Evolutionary conservation across 30 jellyfish, hydroid and myxozoan species (phyloP), one percentile per base, ranked within the genome.

Genomic region (Pelagia noctiluca): DNA sequence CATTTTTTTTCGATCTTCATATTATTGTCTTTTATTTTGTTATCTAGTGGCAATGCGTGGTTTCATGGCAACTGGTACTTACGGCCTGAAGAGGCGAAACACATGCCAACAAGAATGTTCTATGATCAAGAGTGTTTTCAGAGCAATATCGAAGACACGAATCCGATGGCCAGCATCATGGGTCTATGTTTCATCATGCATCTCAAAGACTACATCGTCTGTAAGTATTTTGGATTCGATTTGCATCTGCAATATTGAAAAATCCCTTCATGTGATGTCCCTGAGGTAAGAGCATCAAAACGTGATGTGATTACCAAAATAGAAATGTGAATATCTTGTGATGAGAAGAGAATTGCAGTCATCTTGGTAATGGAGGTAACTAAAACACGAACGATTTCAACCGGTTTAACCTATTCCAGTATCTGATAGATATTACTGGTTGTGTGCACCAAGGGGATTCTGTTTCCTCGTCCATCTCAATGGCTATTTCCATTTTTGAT

Each of bases 51-150:
- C 36, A 84, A 75, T 28, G 95, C 97, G 11, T 87, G 92, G 89
- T 88, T 88, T 54, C 99, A 94, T 78, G 97, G 99, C 16, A 94
- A 88, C 71, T 84, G 96, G 97, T 94, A 79, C 38, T 63, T 94
- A 26, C 71, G 93, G 18, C 99, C 99, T 33, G 99, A 94, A 78
- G 99, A 94, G 77, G 96, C 99, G 31, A 94, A 88, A 53, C 97
- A 88, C 70, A 82, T 88, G 95, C 99, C 99, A 28, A 94, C 99
- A 8, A 92, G 89, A 36, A 82, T 94, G 95, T 94, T 94, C 71
- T 83, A 83, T 46, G 96, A 84, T 32, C 91, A 88, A 30, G 99
- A 94, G 66, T 75, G 90, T 63, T 94, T 94, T 31, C 97, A 94
- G 50, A 94, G 99, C 42, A 94, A 89, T 79, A 85, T 94, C 12